These are phyloP conservation scores for Drosophila repletoides DNA, from an alignment of 1,140 invertebrate species.

Conservation along the genomic window DNA sequence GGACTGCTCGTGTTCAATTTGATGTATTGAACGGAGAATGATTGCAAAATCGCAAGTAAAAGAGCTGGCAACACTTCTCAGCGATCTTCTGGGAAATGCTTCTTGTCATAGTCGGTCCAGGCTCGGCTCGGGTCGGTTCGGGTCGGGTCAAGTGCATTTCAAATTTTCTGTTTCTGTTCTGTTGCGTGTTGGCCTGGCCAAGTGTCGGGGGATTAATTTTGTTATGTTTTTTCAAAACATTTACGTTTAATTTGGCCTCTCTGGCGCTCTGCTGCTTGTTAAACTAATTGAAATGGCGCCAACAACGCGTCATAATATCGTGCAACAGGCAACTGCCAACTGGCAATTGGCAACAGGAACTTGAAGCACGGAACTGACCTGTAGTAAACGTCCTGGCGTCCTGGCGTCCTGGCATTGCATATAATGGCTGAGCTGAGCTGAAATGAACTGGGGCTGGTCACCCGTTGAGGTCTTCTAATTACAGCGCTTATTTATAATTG, in stretches of 20 bases:
- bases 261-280: slow-evolving; percentile 56
- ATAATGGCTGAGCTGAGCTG: too few relatives aligned
- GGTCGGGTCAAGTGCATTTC: slow-evolving; percentile 31
- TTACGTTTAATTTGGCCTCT: slow-evolving; percentile 58
- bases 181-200: slow-evolving; percentile 31
- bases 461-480: slow-evolving; percentile 73
- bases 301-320: slow-evolving; percentile 50
- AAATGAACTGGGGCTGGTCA: not conserved
- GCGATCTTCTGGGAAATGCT: slow-evolving; percentile 27
- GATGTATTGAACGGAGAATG: slow-evolving; percentile 28
- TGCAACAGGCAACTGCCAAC: slow-evolving; percentile 55
- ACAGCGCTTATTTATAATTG: slow-evolving; percentile 78
- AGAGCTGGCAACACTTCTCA: slow-evolving; percentile 30
- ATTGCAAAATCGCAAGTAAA: slow-evolving; percentile 56
- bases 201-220: slow-evolving; percentile 65
- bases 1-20: slow-evolving; percentile 18
- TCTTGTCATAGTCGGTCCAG: too few relatives aligned
- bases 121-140: too few relatives aligned
- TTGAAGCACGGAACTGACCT: slow-evolving; percentile 20
- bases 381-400: not conserved
- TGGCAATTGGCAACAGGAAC: slow-evolving; percentile 5
- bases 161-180: not conserved
- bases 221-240: slow-evolving; percentile 64
- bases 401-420: slow-evolving; percentile 1
- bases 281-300: slow-evolving; percentile 69